Percentiles rank a stretch among this genome's conserved stretches.
Evolutionary conservation across 2,888 invertebrate genomes (phyloP).

Genomic region (Lepidochitona cinerea): DNA sequence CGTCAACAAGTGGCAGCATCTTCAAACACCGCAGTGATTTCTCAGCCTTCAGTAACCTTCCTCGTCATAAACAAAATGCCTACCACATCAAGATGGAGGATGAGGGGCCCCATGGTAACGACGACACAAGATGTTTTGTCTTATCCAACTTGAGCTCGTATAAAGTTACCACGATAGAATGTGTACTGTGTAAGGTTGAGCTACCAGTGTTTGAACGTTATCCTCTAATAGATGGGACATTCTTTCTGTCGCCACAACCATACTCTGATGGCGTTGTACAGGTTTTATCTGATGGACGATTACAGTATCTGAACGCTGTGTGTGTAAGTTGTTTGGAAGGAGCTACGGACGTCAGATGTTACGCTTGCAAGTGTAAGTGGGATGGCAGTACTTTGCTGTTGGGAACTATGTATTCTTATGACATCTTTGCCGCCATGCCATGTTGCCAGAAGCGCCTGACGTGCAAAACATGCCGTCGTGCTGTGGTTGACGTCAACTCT

Average conservation of each 20-base stretch:
- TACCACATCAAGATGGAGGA: constrained; percentile 99
- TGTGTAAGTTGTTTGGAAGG: constrained; percentile 93
- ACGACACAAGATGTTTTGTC: constrained; percentile 96
- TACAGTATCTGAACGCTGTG: constrained; percentile 91
- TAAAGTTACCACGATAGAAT: constrained; percentile 85
- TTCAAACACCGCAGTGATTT: constrained; percentile 95
- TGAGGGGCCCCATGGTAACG: constrained; percentile 98
- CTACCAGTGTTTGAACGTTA: constrained; percentile 96
- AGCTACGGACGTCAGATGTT: constrained; percentile 72
- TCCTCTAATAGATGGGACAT: constrained; percentile 96
- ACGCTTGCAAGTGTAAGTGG: constrained; percentile 65
- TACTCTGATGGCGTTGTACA: constrained; percentile 77
- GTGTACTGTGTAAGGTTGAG: constrained; percentile 87
- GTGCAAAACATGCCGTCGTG: constrained; percentile 94
- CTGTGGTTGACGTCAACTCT: constrained; percentile 86
- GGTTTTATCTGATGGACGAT: constrained; percentile 80
- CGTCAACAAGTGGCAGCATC: constrained; percentile 74
- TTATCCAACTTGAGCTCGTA: constrained; percentile 93
- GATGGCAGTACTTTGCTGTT: constrained; percentile 92
- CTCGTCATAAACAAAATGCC: constrained; percentile 96
- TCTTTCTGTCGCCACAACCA: constrained; percentile 95
- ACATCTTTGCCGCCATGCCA: constrained; percentile 97
- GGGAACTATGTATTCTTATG: constrained; percentile 98
- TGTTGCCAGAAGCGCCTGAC: constrained; percentile 94
- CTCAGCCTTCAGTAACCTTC: constrained; percentile 82